These are phyloP conservation scores for Bicyclus anynana DNA, from an alignment of 1,140 invertebrate species.

Conservation along the genomic window DNA sequence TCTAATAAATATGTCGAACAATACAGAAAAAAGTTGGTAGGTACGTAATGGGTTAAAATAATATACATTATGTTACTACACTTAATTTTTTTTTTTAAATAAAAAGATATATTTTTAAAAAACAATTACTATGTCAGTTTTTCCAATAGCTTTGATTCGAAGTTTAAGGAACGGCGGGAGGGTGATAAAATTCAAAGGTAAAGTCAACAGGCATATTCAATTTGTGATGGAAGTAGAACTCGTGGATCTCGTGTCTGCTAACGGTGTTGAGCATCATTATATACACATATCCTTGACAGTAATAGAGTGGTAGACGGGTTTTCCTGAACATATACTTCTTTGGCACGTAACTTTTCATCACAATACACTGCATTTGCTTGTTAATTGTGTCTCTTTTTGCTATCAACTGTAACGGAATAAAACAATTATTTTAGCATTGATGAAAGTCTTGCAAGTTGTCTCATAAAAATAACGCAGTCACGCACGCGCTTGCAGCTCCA, in stretches of 20 bases:
- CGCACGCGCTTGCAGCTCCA: too few species aligned
- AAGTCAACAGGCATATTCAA: conserved; percentile 39
- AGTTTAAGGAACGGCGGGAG: neutral
- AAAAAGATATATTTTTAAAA: too few species aligned
- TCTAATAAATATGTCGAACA: too few species aligned
- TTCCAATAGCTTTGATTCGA: too few species aligned
- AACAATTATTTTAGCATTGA: too few species aligned
- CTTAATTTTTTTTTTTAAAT: too few species aligned
- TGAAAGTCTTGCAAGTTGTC: too few species aligned
- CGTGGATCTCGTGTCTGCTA: conserved; percentile 41
- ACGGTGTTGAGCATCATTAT: conserved; percentile 35
- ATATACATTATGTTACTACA: too few species aligned
- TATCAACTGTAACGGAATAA: conserved; percentile 38
- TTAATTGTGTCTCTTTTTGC: conserved; percentile 26
- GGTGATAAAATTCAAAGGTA: conserved; percentile 46
- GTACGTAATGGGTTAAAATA: too few species aligned
- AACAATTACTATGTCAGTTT: too few species aligned
- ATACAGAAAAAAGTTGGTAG: too few species aligned
- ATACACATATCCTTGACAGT: conserved; percentile 39
- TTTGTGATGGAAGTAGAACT: conserved; percentile 34
- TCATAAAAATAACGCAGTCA: too few species aligned
- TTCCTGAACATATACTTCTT: conserved; percentile 33
- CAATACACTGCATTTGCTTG: conserved; percentile 37
- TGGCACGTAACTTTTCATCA: conserved; percentile 40
- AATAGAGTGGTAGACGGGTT: conserved; percentile 44